Percentiles rank a stretch among this genome's conserved stretches.
phyloP scores from a whole-genome alignment of 2,113 vertebrate species.

The Prunella fulvescens region DNA sequence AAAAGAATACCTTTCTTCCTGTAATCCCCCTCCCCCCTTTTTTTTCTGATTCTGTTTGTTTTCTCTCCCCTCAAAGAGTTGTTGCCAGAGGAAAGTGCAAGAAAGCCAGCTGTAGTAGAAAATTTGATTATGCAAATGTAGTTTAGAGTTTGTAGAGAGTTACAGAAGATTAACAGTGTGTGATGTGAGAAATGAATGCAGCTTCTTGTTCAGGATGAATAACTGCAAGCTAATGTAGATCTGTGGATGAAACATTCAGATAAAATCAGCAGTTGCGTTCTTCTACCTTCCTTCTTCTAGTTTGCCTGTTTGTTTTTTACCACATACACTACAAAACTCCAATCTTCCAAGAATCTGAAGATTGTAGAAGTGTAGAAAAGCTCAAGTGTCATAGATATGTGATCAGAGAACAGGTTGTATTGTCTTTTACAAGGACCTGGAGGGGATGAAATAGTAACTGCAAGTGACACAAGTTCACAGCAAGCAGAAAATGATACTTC shows the following conservation, averaged over 20 bases:
- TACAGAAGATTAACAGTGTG: background rate
- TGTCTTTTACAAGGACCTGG: background rate
- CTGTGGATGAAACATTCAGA: background rate
- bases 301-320: background rate
- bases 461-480: background rate
- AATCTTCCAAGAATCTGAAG: background rate
- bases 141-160: background rate
- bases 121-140: conserved; percentile 40
- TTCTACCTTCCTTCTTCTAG: background rate
- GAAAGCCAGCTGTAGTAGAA: conserved; percentile 8
- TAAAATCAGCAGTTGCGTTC: background rate
- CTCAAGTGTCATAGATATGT: background rate
- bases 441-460: background rate
- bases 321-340: background rate
- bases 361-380: background rate
- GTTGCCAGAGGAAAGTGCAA: background rate
- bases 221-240: background rate
- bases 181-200: background rate
- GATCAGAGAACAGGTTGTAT: background rate
- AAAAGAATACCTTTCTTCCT: background rate
- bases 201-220: background rate
- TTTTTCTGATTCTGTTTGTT: background rate
- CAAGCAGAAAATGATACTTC: background rate
- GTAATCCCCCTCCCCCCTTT: accelerated
- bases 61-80: background rate